Conservation (phyloP, 2,888 invertebrate species). For the Cheilosia urbana region DNA sequence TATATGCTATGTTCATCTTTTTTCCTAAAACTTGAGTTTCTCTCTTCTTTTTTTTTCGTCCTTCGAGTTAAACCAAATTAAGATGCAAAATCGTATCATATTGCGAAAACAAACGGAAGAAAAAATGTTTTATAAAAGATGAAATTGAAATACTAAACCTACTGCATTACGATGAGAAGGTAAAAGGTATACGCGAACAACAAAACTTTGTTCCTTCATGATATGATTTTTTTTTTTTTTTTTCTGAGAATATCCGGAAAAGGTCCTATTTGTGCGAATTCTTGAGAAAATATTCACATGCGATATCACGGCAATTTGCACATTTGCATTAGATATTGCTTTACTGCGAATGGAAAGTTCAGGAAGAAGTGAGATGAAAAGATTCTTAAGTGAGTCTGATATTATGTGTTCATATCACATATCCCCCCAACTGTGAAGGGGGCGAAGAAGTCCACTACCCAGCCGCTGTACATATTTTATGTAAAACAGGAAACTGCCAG, state of each 20-base stretch:
- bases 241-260: neutral
- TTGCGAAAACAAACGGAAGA: conserved; percentile 13
- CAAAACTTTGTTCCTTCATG: conserved; percentile 30
- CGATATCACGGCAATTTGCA: conserved; percentile 64
- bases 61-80: conserved; percentile 41
- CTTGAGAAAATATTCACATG: conserved; percentile 40
- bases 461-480: conserved; percentile 39
- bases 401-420: conserved; percentile 24
- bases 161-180: conserved; percentile 1
- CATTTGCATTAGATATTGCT: conserved; percentile 69
- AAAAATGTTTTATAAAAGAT: conserved; percentile 42
- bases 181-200: conserved; percentile 10
- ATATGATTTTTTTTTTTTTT: neutral
- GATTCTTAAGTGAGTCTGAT: conserved; percentile 43
- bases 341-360: conserved; percentile 37
- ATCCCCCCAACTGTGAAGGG: neutral
- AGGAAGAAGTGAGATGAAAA: conserved; percentile 40
- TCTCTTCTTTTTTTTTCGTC: conserved; percentile 5
- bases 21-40: conserved; percentile 33
- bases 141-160: conserved; percentile 64
- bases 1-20: neutral
- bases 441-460: conserved; percentile 8
- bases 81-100: conserved; percentile 61
- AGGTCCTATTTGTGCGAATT: conserved; percentile 40
- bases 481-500: conserved; percentile 13